A percentile compares a stretch with the other conserved stretches of the same genome.
Conservation (phyloP, 2,888 invertebrate genomes). For the Spatulosminthurus flaviceps region DNA sequence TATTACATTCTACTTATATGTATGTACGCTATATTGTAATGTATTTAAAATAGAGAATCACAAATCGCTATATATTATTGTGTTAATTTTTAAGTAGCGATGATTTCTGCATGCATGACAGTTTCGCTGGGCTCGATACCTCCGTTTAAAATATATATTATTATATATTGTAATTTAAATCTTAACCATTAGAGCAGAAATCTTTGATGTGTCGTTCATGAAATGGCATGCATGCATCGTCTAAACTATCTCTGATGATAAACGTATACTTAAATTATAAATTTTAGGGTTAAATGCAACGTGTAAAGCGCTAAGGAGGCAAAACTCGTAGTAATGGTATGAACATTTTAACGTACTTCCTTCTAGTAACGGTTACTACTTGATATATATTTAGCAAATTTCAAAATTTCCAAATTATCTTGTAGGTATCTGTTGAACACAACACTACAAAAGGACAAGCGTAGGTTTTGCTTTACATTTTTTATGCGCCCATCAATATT, state of each 20-base stretch:
- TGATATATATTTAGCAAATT: no score
- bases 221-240: background rate
- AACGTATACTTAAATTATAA: no score
- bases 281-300: no score
- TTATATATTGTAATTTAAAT: background rate
- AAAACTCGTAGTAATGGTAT: no score
- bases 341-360: no score
- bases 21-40: background rate
- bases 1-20: background rate
- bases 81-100: conserved; percentile 19
- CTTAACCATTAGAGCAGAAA: conserved; percentile 9
- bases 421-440: no score
- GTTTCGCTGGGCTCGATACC: conserved; percentile 30
- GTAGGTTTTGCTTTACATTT: no score
- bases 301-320: no score
- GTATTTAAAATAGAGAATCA: background rate
- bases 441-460: no score
- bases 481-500: no score
- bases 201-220: background rate
- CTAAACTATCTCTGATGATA: conserved; percentile 2
- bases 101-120: conserved; percentile 27
- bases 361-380: no score
- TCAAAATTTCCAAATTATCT: no score
- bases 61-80: conserved; percentile 12
- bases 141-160: conserved; percentile 19